Percentiles rank a stretch among this genome's conserved stretches.
Evolutionary conservation across 2,113 vertebrate species (phyloP).

Genomic region (Ceyx melanurus): DNA sequence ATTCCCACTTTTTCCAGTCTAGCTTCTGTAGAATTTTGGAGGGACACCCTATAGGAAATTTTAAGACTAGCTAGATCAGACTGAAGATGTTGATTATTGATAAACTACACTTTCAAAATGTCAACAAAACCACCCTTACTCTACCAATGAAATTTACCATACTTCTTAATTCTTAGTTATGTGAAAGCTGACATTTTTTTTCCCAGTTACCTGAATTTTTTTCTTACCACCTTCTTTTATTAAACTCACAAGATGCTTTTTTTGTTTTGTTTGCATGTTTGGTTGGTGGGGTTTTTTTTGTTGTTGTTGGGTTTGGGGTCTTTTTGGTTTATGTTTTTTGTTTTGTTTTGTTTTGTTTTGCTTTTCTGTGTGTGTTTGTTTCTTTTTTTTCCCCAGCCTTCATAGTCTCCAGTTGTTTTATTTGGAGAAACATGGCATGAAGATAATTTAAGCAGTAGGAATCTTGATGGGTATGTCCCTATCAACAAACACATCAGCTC

Average conservation of each 20-base stretch:
- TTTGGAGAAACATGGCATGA: not conserved
- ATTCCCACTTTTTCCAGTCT: not conserved
- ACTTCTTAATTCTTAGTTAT: not conserved
- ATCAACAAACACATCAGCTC: not conserved
- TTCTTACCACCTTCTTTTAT: not conserved
- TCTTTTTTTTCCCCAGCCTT: not conserved
- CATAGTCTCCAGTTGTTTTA: not conserved
- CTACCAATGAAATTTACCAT: not conserved
- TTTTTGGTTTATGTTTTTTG: not conserved
- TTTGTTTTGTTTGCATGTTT: not conserved
- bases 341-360: not conserved
- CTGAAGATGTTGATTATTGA: not conserved
- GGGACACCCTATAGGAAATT: not conserved
- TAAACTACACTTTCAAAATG: not conserved
- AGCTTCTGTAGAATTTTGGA: not conserved
- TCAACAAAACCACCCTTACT: not conserved
- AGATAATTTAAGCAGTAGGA: not conserved
- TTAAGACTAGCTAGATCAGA: not conserved
- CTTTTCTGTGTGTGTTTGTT: too few relatives aligned
- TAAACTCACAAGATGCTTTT: not conserved
- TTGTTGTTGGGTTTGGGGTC: not conserved
- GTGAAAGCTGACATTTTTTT: not conserved
- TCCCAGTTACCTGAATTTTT: not conserved
- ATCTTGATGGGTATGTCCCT: not conserved
- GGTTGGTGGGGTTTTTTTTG: not conserved